Conservation (phyloP, 2,113 vertebrate species). For the Tichodroma muraria region DNA sequence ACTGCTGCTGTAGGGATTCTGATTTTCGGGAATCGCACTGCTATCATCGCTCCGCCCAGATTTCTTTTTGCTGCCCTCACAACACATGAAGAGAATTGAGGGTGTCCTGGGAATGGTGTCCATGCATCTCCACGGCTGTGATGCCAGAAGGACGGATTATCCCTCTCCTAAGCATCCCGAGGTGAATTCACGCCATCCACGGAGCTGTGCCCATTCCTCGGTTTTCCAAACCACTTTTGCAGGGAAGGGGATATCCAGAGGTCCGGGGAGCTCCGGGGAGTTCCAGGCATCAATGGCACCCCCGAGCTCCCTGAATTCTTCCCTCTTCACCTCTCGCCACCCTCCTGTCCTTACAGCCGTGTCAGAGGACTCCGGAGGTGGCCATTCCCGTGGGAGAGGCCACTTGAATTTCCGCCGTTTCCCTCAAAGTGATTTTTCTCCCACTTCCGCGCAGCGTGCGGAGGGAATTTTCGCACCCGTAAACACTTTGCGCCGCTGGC, state of each 20-base stretch:
- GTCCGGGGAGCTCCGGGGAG: neutral
- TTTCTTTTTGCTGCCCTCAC: neutral
- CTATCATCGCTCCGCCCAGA: rapidly evolving
- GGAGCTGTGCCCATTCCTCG: neutral
- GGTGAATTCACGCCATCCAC: neutral
- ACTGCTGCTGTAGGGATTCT: neutral
- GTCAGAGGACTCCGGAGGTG: rapidly evolving
- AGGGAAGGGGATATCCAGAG: neutral
- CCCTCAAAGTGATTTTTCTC: conserved; percentile 20
- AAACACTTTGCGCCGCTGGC: conserved; percentile 69
- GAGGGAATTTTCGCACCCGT: conserved; percentile 71
- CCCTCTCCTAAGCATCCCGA: neutral
- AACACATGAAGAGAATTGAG: neutral
- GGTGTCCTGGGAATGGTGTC: neutral
- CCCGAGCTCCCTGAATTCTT: neutral
- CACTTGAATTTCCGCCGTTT: conserved; percentile 21
- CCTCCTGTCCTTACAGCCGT: neutral
- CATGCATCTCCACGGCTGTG: rapidly evolving
- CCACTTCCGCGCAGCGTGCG: conserved; percentile 40
- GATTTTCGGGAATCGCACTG: neutral
- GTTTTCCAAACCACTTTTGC: neutral
- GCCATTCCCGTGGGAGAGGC: neutral
- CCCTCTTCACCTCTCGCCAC: neutral
- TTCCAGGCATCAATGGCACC: neutral
- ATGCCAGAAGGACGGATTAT: neutral